Conservation (phyloP, 2,797 vertebrate genomes). For the Lithobates sylvaticus region DNA sequence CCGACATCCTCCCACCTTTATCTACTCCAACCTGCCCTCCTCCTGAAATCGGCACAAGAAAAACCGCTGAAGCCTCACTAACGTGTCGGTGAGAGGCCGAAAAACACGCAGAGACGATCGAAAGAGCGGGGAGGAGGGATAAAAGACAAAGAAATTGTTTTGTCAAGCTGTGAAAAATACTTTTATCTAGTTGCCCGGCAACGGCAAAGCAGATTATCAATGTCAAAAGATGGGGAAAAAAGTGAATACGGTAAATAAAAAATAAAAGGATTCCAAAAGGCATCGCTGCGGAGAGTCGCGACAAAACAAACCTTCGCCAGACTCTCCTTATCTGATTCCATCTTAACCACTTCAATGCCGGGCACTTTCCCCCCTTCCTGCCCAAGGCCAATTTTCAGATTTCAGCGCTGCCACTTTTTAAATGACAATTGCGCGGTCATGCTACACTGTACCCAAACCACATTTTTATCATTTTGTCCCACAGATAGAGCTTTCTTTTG, state of each 20-base stretch:
- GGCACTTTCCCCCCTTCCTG: too few relatives aligned
- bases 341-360: too few relatives aligned
- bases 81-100: not conserved
- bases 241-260: too few relatives aligned
- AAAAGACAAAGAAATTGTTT: conserved; percentile 69
- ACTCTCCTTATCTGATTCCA: too few relatives aligned
- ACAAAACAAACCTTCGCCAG: too few relatives aligned
- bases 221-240: conserved; percentile 57
- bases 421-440: too few relatives aligned
- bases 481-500: too few relatives aligned
- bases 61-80: conserved; percentile 33
- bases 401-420: too few relatives aligned
- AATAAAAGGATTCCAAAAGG: conserved; percentile 11
- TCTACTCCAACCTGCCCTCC: not conserved
- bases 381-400: too few relatives aligned
- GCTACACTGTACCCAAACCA: too few relatives aligned
- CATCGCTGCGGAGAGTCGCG: conserved; percentile 68
- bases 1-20: not conserved
- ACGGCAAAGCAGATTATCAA: conserved; percentile 66
- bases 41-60: not conserved
- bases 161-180: conserved; percentile 58
- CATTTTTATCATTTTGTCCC: too few relatives aligned
- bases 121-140: conserved; percentile 13
- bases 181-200: conserved; percentile 60
- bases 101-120: conserved; percentile 28